Conservation (phyloP, 2,888 invertebrate species). For the Scaptomyza polygonia region DNA sequence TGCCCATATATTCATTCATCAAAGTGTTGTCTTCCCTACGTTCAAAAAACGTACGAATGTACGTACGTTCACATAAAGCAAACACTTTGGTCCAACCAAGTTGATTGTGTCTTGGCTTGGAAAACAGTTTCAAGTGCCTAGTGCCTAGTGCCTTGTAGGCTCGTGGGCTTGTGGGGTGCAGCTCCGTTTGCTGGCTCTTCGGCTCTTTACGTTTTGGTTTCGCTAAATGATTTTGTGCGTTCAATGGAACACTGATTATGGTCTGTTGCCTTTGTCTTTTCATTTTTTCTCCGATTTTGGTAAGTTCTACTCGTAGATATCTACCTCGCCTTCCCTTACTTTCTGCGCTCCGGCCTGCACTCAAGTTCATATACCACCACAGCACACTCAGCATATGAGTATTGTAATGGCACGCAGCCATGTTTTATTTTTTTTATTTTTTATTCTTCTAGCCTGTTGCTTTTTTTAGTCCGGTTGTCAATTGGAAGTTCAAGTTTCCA, state of each 20-base stretch:
- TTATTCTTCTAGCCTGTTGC: conserved; percentile 16
- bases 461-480: conserved; percentile 44
- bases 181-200: conserved; percentile 20
- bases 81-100: conserved; percentile 69
- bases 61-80: conserved; percentile 45
- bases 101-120: conserved; percentile 48
- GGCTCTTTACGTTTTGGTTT: conserved; percentile 79
- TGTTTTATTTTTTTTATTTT: not conserved
- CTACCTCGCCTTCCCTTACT: conserved; percentile 13
- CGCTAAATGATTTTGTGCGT: conserved; percentile 85
- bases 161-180: conserved; percentile 56
- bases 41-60: conserved; percentile 7
- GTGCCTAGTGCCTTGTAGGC: conserved; percentile 47
- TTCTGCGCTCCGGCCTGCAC: conserved; percentile 29
- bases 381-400: conserved; percentile 22
- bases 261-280: conserved; percentile 63
- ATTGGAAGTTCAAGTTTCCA: conserved; percentile 64
- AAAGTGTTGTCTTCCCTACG: conserved; percentile 53
- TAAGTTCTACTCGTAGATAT: conserved; percentile 44
- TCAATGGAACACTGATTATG: conserved; percentile 85
- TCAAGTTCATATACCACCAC: conserved; percentile 78
- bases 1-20: conserved; percentile 73
- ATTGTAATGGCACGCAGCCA: conserved; percentile 63
- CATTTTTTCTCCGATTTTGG: conserved; percentile 52
- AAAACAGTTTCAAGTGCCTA: conserved; percentile 76